phyloP scores from a whole-genome alignment of 2,888 invertebrate species.

The Athalia circularis region DNA sequence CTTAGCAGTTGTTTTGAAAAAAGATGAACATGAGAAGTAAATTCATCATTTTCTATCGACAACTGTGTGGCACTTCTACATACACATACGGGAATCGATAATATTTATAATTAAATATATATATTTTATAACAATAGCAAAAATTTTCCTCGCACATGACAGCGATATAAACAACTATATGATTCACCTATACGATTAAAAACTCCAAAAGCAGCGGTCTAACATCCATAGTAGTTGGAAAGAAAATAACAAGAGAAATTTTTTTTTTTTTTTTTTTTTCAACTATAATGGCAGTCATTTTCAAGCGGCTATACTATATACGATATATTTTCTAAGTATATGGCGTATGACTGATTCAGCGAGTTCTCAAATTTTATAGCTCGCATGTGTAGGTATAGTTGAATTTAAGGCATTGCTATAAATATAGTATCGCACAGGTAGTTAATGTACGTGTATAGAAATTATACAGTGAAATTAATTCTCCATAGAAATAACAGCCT shows the following conservation, averaged over 20 bases:
- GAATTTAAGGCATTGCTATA: constrained; percentile 8
- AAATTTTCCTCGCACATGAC: neutral
- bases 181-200: neutral
- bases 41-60: neutral
- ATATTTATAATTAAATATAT: neutral
- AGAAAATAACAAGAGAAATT: too few species aligned
- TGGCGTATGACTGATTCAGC: neutral
- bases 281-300: neutral
- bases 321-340: neutral
- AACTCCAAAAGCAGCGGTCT: neutral
- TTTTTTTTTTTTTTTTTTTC: neutral
- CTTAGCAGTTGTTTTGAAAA: constrained; percentile 35
- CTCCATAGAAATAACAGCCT: constrained; percentile 17
- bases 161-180: neutral
- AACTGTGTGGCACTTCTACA: neutral
- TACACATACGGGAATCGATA: neutral
- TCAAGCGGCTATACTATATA: neutral
- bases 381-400: neutral
- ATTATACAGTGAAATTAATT: constrained; percentile 22
- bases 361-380: constrained; percentile 11
- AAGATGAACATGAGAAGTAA: constrained; percentile 1
- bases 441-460: constrained; percentile 24
- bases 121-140: neutral
- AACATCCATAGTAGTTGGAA: neutral
- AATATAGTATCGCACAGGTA: constrained; percentile 9